Percentiles rank a stretch among this genome's conserved stretches.
Evolutionary conservation across 37 sponge, comb jelly and placozoan species (phyloP).

Genomic region (Haliclona indistincta): DNA sequence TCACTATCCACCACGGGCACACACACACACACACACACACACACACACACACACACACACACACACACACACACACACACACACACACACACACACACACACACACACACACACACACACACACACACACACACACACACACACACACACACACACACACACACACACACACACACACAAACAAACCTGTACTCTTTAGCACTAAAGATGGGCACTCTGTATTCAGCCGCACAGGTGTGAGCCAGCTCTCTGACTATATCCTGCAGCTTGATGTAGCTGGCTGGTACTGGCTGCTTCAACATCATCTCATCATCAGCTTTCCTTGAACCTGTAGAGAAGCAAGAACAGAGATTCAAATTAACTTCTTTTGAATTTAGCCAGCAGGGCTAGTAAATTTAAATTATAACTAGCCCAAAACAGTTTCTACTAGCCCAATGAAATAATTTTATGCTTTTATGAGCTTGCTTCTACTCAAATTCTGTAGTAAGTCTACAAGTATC

Average conservation of each 20-base stretch:
- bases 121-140: neutral
- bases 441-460: neutral
- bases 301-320: constrained; percentile 12
- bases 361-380: neutral
- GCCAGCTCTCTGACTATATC: constrained; percentile 50
- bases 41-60: constrained; percentile 16
- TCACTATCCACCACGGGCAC: neutral
- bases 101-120: constrained; percentile 13
- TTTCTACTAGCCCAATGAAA: neutral
- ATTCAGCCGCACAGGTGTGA: constrained; percentile 17
- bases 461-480: neutral
- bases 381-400: neutral
- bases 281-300: constrained; percentile 65
- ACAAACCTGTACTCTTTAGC: constrained; percentile 45
- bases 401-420: neutral
- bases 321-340: neutral
- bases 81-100: constrained; percentile 8
- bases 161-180: constrained; percentile 9
- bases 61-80: neutral
- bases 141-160: constrained; percentile 11
- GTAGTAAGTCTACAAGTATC: too few species aligned
- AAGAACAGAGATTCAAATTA: neutral
- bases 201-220: constrained; percentile 50
- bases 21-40: neutral
- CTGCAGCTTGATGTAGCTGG: constrained; percentile 59